phyloP scores from a whole-genome alignment of 2,797 vertebrate species.

The Mionectes olivaceus region DNA sequence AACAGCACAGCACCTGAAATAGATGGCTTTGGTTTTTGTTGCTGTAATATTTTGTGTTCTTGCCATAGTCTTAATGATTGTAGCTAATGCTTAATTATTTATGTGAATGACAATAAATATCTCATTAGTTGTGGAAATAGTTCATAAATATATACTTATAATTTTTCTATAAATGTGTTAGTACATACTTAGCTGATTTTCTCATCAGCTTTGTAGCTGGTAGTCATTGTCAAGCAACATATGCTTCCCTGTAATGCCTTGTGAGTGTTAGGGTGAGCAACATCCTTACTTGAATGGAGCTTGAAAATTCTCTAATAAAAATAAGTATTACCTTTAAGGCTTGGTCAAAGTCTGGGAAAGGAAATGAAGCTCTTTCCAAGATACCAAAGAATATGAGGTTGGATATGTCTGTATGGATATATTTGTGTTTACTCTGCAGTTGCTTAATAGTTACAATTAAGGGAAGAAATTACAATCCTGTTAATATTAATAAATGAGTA shows the following conservation, averaged over 20 bases:
- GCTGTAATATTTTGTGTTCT: background rate
- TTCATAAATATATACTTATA: background rate
- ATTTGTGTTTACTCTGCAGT: background rate
- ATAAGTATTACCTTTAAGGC: background rate
- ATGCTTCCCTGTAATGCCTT: background rate
- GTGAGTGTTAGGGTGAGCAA: background rate
- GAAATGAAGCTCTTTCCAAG: background rate
- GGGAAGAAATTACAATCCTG: background rate
- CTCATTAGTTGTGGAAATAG: background rate
- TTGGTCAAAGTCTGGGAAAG: background rate
- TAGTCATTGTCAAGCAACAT: background rate
- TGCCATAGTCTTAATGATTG: background rate
- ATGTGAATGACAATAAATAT: background rate
- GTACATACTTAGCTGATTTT: background rate
- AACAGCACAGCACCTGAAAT: background rate
- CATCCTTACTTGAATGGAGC: background rate
- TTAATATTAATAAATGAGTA: background rate
- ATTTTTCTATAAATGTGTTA: background rate
- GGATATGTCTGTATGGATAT: background rate
- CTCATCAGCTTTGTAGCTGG: background rate
- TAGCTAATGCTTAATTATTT: background rate
- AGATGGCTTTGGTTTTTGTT: background rate
- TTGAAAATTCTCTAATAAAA: background rate
- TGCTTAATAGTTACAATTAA: background rate
- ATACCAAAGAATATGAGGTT: background rate